These are phyloP conservation scores for Babyrousa celebensis DNA, from an alignment of 2,797 vertebrate genomes.

Conservation along the genomic window DNA sequence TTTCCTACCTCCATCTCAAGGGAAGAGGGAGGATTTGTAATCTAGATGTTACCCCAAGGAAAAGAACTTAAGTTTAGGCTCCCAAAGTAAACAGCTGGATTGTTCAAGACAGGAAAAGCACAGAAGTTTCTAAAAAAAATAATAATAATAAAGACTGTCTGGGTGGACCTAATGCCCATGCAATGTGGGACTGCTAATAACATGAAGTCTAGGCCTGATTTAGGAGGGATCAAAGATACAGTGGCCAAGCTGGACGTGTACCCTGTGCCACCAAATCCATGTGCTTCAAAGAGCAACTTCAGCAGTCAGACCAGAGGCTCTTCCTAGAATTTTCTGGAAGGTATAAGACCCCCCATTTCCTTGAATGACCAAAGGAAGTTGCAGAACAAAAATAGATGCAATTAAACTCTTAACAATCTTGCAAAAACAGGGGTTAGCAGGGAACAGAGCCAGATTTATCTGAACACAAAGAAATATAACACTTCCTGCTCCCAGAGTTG, in stretches of 20 bases:
- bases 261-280: background rate
- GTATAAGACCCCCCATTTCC: background rate
- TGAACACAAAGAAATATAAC: slow-evolving; percentile 5
- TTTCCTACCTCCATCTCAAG: background rate
- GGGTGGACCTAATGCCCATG: background rate
- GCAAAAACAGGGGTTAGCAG: background rate
- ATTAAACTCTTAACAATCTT: background rate
- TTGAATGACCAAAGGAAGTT: background rate
- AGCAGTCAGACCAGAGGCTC: background rate
- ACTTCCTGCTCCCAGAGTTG: background rate
- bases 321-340: slow-evolving; percentile 7
- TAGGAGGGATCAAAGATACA: background rate
- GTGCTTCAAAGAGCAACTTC: background rate
- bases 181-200: background rate
- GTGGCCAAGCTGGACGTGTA: background rate
- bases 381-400: background rate
- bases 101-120: background rate
- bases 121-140: background rate
- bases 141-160: too few species aligned
- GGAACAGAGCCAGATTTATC: background rate
- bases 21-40: background rate
- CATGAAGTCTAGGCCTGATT: background rate
- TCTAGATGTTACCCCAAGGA: background rate
- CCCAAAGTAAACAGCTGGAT: background rate
- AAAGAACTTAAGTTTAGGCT: slow-evolving; percentile 24